Base-by-base conservation (phyloP, 2,797 vertebrate species). In the Loris lydekkerianus region DNA sequence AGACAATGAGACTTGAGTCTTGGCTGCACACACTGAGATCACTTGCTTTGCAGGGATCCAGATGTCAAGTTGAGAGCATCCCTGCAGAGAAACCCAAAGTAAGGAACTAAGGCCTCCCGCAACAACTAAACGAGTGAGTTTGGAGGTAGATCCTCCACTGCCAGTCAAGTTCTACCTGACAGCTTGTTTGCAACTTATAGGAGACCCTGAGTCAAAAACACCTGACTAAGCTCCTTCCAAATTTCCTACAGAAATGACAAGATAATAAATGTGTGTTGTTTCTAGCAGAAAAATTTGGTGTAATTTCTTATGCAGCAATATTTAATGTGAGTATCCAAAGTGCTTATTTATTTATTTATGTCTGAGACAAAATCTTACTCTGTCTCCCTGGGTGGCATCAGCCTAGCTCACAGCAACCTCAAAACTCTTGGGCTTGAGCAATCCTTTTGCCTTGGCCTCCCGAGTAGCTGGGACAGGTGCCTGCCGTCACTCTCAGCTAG, bases 161-260 rank as follows among this genome's bases (percentile, higher is more conserved):
- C 31, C 10, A 14, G 31, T 3, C 27, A 23, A 18, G 9, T 40
- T 13, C 21, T 56, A 61, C 87, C 58, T 84, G 75, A 82, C 69
- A 9, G 31, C 63, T 6, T 61, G 46, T 77, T 61, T 34, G 7
- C 25, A 53, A 5, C 67, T 58, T 84, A 0, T 0, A 6, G 61
- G 49, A 60, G 29, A 78, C 46, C 10, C 4, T 21, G 37, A 78
- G 67, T 18, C 37, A 20, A n/a, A 93, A 72, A 27, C 23, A 20
- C 29, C 5, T 3, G 56, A 10, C n/a, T 43, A 80, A 60, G 29
- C 17, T 37, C 11, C 37, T 88, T 91, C 31, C 29, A 70, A 43
- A 85, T 70, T 81, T 86, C 82, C 87, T 25, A 23, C 34, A 34
- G 77, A 92, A 67, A 93, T n/a, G 20, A 25, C n/a, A 9, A 88